phyloP scores from a whole-genome alignment of 2,113 vertebrate species.

The Macrotus californicus region DNA sequence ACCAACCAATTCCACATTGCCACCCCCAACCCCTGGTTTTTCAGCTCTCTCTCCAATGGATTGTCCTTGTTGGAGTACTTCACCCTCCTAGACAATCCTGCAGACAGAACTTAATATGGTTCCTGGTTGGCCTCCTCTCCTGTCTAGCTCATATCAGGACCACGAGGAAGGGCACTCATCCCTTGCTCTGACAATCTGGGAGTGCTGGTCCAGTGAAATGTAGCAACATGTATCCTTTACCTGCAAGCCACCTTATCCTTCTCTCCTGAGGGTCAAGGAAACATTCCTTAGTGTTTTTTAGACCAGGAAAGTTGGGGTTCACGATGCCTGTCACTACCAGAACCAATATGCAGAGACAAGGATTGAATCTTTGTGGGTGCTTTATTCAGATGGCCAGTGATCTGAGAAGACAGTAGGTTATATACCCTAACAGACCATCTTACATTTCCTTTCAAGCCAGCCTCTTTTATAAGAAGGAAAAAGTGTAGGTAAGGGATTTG shows the following conservation, averaged over 20 bases:
- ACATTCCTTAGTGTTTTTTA: neutral
- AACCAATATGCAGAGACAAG: too few species aligned
- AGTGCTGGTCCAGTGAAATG: too few species aligned
- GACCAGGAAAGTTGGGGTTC: too few species aligned
- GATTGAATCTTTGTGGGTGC: too few species aligned
- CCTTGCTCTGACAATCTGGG: neutral
- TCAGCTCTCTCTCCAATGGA: neutral
- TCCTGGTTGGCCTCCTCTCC: neutral
- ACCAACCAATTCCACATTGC: too few species aligned
- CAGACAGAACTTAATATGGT: neutral
- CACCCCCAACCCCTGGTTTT: neutral
- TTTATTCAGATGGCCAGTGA: too few species aligned
- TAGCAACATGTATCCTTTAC: neutral
- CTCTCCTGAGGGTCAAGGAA: neutral
- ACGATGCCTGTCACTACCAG: too few species aligned
- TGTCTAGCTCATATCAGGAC: neutral
- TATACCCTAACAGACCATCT: too few species aligned
- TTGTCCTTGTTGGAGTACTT: neutral
- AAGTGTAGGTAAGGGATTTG: too few species aligned
- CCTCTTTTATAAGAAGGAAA: too few species aligned
- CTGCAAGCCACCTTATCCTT: neutral
- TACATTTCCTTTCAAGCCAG: too few species aligned
- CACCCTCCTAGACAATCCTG: neutral
- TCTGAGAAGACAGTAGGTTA: too few species aligned
- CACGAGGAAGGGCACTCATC: neutral